Conservation (phyloP, 2,888 invertebrate species). For the Pseudeuparius sepicola region DNA sequence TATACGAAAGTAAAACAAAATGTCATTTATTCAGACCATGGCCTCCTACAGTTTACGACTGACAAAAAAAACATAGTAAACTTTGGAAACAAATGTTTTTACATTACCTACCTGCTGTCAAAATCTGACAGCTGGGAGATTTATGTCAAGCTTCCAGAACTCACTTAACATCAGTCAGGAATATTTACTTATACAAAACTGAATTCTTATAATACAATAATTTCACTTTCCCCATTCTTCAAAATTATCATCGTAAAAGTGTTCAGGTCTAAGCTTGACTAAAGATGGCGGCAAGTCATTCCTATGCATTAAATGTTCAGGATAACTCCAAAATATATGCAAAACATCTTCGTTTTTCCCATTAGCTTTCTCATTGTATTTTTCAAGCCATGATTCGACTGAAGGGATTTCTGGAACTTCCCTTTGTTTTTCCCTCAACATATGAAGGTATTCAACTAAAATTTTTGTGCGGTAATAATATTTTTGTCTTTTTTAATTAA, state of each 20-base stretch:
- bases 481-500: neutral
- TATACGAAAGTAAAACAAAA: too few relatives aligned
- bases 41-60: too few relatives aligned
- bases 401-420: slow-evolving; percentile 32
- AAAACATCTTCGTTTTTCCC: slow-evolving; percentile 36
- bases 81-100: too few relatives aligned
- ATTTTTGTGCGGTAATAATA: slow-evolving; percentile 13
- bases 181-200: too few relatives aligned
- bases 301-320: slow-evolving; percentile 40
- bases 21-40: too few relatives aligned
- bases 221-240: slow-evolving; percentile 45
- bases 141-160: too few relatives aligned
- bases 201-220: neutral
- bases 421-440: slow-evolving; percentile 21
- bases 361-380: slow-evolving; percentile 33
- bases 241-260: slow-evolving; percentile 42
- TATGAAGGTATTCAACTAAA: slow-evolving; percentile 36
- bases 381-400: slow-evolving; percentile 38
- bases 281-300: slow-evolving; percentile 52
- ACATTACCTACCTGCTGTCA: too few relatives aligned
- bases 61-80: too few relatives aligned
- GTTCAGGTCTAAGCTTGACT: slow-evolving; percentile 44
- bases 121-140: too few relatives aligned
- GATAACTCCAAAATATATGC: slow-evolving; percentile 47
- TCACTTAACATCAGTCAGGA: too few relatives aligned